These are phyloP conservation scores for Charaxes varanes DNA, from an alignment of 1,140 invertebrate genomes.

Conservation along the genomic window DNA sequence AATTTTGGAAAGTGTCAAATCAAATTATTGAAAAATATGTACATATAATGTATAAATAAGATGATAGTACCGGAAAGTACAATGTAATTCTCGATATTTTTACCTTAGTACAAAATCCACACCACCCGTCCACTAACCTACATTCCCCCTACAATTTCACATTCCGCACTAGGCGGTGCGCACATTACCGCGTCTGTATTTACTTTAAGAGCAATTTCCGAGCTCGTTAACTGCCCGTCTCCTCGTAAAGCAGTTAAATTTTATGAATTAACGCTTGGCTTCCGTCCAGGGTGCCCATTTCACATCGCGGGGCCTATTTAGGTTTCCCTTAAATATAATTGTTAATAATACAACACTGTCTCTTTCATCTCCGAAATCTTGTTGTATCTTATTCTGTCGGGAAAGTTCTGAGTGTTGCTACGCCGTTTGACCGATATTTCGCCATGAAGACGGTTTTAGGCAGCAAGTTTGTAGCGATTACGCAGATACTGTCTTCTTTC, in stretches of 20 bases:
- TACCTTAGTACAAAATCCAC: too few relatives aligned
- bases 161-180: constrained; percentile 1
- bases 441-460: too few relatives aligned
- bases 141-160: not conserved
- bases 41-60: too few relatives aligned
- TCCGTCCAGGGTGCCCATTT: constrained; percentile 37
- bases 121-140: constrained; percentile 8
- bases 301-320: constrained; percentile 48
- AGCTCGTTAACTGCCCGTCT: constrained; percentile 40
- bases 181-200: constrained; percentile 24
- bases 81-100: not conserved
- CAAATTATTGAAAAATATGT: too few relatives aligned
- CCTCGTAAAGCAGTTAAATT: constrained; percentile 51
- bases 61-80: too few relatives aligned
- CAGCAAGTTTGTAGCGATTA: too few relatives aligned
- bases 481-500: too few relatives aligned
- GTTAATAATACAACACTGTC: constrained; percentile 47
- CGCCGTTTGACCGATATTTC: too few relatives aligned
- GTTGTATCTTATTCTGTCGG: not conserved
- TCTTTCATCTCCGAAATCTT: constrained; percentile 36
- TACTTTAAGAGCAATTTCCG: constrained; percentile 43
- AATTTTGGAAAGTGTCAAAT: too few relatives aligned
- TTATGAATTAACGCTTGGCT: constrained; percentile 66
- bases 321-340: constrained; percentile 53
- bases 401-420: constrained; percentile 3